Base-by-base conservation (phyloP, 2,797 vertebrate species). In the Danio aesculapii region DNA sequence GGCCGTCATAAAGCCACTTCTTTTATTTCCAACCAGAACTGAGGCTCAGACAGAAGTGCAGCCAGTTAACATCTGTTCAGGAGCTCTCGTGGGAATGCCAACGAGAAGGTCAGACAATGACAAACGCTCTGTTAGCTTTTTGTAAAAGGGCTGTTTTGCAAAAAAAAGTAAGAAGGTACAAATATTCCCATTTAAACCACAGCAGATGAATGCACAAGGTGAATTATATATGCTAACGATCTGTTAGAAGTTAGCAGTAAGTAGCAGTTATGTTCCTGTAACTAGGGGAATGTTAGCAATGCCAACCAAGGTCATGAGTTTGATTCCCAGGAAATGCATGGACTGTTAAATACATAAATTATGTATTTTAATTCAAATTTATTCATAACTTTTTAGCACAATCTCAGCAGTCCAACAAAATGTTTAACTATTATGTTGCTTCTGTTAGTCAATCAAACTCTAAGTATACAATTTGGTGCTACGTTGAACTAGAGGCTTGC, bases 51-150 rank as follows among this genome's bases (percentile, higher is more conserved):
- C 72, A 79, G 73, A 77, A 81, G 81, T 63, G 73, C 44, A 81
- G 78, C 68, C 74, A 67, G 81, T 41, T 63, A 81, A 81, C 81
- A 85, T 85, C 81, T 85, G 84, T 66, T 83, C 73, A 19, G 47
- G 13, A 77, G 61, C 75, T 69, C 81, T 83, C 72, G 30, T 21
- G 77, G 72, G 84, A 81, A 62, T 19, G 21, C 12, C 71, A 53
- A 21, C 5, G 67, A 77, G 67, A 85, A 85, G 84, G 84, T 85
- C 77, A 83, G 77, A 59, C 84, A 83, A 81, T 83, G 84, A 85
- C 77, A 71, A 85, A 80, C 14, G 16, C 77, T 70, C 66, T n/a
- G 39, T 75, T 83, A 63, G 14, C 19, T 66, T 64, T 30, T 68
- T 62, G n/a, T 67, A 76, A 72, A 70, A 52, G 41, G 62, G 57